Percentiles rank a stretch among this genome's conserved stretches.
These are phyloP conservation scores for Dolomedes plantarius DNA, from an alignment of 2,888 invertebrate genomes.

Conservation along the genomic window DNA sequence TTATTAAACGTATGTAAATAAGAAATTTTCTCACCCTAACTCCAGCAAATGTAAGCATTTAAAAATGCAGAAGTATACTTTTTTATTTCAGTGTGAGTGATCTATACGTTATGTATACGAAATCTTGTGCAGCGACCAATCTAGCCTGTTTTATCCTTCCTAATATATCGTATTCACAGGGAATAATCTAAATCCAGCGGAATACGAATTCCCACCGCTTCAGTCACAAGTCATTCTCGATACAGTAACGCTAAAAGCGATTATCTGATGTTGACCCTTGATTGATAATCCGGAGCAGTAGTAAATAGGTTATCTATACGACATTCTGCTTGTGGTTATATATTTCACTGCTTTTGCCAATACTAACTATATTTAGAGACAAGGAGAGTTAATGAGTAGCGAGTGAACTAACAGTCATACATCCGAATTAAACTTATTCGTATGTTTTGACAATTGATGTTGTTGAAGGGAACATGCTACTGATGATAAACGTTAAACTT, in stretches of 20 bases:
- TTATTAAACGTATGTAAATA: too few species aligned
- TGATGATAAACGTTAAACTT: not conserved
- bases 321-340: not conserved
- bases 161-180: not conserved
- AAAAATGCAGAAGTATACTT: too few species aligned
- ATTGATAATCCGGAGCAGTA: not conserved
- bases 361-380: not conserved
- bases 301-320: slow-evolving; percentile 4
- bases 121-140: too few species aligned
- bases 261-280: not conserved
- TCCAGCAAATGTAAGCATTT: too few species aligned
- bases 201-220: not conserved
- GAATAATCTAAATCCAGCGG: not conserved
- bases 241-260: not conserved
- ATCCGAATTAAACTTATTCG: not conserved
- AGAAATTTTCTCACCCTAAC: too few species aligned
- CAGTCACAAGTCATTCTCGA: not conserved
- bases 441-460: not conserved
- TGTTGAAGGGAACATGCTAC: not conserved
- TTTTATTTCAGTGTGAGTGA: too few species aligned
- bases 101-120: too few species aligned
- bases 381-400: not conserved
- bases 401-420: not conserved
- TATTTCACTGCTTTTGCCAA: not conserved
- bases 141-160: too few species aligned